Base-by-base conservation (phyloP, 2,888 invertebrate genomes). In the Lapara coniferarum region DNA sequence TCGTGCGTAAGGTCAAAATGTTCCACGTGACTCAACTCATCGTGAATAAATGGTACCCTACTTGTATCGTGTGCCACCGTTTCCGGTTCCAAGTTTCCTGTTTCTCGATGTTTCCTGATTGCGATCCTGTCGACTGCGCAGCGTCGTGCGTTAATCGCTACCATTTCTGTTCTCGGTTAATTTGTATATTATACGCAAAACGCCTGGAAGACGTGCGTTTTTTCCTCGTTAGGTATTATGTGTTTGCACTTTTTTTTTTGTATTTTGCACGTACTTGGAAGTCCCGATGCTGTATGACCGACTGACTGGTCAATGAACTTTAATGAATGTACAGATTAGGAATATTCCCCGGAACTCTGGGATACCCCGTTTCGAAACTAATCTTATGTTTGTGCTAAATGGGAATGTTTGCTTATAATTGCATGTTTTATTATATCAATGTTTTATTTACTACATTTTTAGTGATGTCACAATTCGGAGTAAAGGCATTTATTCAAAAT, bases 11-110 rank as follows among this genome's bases (percentile, higher is more conserved):
- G 63, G 63, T 63, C 63, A 63, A 63, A 46, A 63, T 49, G 46
- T 49, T 63, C 63, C 49, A 13, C 49, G 44, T 63, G 63, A 63
- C 13, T 63, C 63, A 63, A 46, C 13, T 7, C 46, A 46, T 63
- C 63, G 49, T 49, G 49, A 63, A 63, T 63, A 63, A 63, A 16
- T 63, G 63, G 49, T 19, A 16, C 14, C 63, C 19, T 49, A 30
- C 37, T 6, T 16, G 56, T 55, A 16, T 56, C 56, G 19, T 46
- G 25, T 63, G 46, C 16, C 46, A 19, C 63, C 12, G 19, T 19
- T 63, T 63, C 63, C 63, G 63, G 63, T 63, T 63, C 49, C 63
- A 19, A 46, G 16, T 63, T 49, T 63, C 46, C 63, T 63, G 63
- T 46, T 49, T 63, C 49, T 63, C 63, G 7, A 37, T 46, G 63